Percentiles rank a stretch among this genome's conserved stretches.
phyloP scores from a whole-genome alignment of 2,888 invertebrate species.

The Melikaiella ostensackeni region DNA sequence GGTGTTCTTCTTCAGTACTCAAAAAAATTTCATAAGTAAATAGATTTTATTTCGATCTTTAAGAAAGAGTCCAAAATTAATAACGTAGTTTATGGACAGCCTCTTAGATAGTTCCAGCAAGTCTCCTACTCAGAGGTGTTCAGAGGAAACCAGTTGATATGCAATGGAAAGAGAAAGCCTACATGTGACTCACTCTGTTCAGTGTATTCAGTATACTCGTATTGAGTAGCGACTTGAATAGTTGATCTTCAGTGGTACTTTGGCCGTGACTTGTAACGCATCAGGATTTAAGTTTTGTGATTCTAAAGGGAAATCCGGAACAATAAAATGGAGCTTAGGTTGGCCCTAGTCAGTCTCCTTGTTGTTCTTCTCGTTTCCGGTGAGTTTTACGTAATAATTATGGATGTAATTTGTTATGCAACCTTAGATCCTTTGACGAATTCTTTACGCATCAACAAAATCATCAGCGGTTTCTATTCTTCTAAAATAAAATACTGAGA shows the following conservation, averaged over 20 bases:
- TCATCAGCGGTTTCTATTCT: background rate
- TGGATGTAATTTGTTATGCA: conserved; percentile 17
- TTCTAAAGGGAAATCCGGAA: conserved; percentile 16
- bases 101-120: conserved; percentile 9
- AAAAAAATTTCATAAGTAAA: no score
- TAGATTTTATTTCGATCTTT: no score
- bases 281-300: conserved; percentile 19
- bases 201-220: background rate
- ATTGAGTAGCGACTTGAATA: conserved; percentile 47
- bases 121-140: background rate
- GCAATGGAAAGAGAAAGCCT: conserved; percentile 52
- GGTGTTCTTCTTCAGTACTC: no score
- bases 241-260: conserved; percentile 49
- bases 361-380: conserved; percentile 60
- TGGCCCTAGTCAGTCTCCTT: conserved; percentile 58
- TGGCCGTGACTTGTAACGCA: conserved; percentile 47
- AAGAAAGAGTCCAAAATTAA: no score
- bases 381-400: conserved; percentile 54
- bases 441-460: background rate
- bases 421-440: background rate
- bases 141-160: conserved; percentile 29
- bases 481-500: background rate
- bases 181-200: conserved; percentile 42
- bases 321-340: conserved; percentile 55
- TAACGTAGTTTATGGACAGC: no score